These are phyloP conservation scores for Drepana falcataria DNA, from an alignment of 2,888 invertebrate genomes.

Conservation along the genomic window DNA sequence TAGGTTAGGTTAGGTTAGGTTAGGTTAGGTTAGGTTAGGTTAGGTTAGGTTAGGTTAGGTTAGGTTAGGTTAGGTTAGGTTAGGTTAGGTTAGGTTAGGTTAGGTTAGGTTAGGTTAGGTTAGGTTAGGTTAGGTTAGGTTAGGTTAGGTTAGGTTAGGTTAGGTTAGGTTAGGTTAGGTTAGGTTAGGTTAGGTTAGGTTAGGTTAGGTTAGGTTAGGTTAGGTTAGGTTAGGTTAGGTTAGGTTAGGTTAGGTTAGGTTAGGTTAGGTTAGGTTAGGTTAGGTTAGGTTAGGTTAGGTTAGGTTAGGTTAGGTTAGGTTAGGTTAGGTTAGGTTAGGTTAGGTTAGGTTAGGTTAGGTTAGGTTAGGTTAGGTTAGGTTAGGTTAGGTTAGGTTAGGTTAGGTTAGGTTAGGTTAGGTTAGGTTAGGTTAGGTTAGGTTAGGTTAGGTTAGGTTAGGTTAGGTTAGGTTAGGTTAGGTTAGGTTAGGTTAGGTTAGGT, in stretches of 20 bases:
- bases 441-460: slow-evolving; percentile 14
- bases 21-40: slow-evolving; percentile 15
- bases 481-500: slow-evolving; percentile 13
- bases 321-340: slow-evolving; percentile 21
- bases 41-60: slow-evolving; percentile 14
- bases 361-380: slow-evolving; percentile 14
- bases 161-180: slow-evolving; percentile 22
- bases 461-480: slow-evolving; percentile 13
- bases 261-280: slow-evolving; percentile 15
- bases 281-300: slow-evolving; percentile 14
- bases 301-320: slow-evolving; percentile 17
- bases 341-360: slow-evolving; percentile 16
- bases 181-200: slow-evolving; percentile 14
- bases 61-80: slow-evolving; percentile 11
- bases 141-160: slow-evolving; percentile 22
- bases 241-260: slow-evolving; percentile 16
- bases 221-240: slow-evolving; percentile 15
- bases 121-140: slow-evolving; percentile 15
- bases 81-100: slow-evolving; percentile 14
- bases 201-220: slow-evolving; percentile 16
- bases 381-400: slow-evolving; percentile 14
- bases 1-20: slow-evolving; percentile 14
- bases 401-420: slow-evolving; percentile 13
- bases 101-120: slow-evolving; percentile 12
- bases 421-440: slow-evolving; percentile 16